Conservation (phyloP, 1,140 invertebrate genomes). For the Drosophila subpulchrella region DNA sequence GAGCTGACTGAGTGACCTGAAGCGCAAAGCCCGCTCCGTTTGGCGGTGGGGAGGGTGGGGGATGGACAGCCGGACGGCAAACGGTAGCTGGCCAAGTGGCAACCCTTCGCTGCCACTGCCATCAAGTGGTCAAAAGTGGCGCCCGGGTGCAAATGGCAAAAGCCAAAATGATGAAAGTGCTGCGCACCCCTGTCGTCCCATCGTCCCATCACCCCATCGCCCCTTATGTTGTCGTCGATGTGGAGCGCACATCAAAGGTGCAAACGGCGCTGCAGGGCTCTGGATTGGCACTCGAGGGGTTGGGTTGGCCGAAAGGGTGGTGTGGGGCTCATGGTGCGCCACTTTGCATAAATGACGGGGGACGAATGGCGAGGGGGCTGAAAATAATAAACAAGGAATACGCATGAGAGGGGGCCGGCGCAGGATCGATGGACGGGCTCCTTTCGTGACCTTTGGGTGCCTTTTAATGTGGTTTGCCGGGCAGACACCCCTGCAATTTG, state of each 20-base stretch:
- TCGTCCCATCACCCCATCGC: conserved; percentile 2
- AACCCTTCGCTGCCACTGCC: conserved; percentile 56
- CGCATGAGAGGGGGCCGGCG: conserved; percentile 43
- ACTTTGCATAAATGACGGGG: conserved; percentile 77
- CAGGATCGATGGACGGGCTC: conserved; percentile 59
- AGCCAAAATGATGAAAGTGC: conserved; percentile 81
- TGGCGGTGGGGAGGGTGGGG: not conserved
- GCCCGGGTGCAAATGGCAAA: conserved; percentile 73
- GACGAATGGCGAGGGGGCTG: conserved; percentile 8
- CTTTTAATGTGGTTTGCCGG: conserved; percentile 78
- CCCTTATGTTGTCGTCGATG: conserved; percentile 54
- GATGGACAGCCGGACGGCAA: conserved; percentile 24
- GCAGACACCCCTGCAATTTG: conserved; percentile 79
- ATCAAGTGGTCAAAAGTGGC: conserved; percentile 76
- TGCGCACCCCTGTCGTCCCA: conserved; percentile 17
- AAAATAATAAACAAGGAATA: conserved; percentile 82
- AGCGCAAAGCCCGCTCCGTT: conserved; percentile 32
- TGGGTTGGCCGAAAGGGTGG: not conserved
- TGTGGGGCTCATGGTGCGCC: conserved; percentile 55
- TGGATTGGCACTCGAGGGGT: conserved; percentile 40
- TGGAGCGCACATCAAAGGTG: conserved; percentile 74
- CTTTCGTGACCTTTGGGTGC: conserved; percentile 74
- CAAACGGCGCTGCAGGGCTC: conserved; percentile 59
- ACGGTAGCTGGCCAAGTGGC: conserved; percentile 68
- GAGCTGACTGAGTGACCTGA: conserved; percentile 75